Percentiles rank a stretch among this genome's conserved stretches.
Evolutionary conservation across 2,797 vertebrate species (phyloP).

Genomic region (Dromococcyx pavoninus): DNA sequence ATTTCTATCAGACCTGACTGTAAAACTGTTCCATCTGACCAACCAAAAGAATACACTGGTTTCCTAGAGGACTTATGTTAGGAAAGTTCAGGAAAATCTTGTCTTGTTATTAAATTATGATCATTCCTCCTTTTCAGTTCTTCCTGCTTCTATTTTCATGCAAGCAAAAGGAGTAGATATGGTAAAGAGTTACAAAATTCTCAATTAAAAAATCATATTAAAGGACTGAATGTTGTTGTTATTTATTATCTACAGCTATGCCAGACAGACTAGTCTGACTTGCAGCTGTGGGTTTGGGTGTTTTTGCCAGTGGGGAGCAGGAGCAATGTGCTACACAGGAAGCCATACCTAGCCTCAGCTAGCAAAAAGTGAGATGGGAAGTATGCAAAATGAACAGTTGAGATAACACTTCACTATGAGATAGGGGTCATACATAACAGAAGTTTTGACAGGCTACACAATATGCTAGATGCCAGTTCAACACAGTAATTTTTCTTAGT

Average conservation of each 20-base stretch:
- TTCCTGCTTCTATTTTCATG: background rate
- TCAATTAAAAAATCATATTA: background rate
- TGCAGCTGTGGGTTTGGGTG: too few relatives aligned
- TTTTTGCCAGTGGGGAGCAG: background rate
- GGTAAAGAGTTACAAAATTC: background rate
- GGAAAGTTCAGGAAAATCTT: background rate
- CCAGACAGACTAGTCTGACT: background rate
- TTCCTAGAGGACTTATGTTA: background rate
- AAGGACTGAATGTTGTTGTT: background rate
- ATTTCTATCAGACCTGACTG: background rate
- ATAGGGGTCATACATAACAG: background rate
- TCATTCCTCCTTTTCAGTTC: background rate
- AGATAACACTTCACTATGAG: background rate
- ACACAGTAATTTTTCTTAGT: background rate
- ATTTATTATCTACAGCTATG: background rate
- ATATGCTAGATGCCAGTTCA: background rate
- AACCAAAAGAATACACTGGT: background rate
- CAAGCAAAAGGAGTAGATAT: background rate
- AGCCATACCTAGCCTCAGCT: background rate
- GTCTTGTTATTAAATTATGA: background rate
- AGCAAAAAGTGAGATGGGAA: background rate
- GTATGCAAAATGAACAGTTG: background rate
- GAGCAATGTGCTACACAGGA: background rate
- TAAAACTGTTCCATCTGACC: background rate
- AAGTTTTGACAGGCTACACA: background rate